Evolutionary conservation across 2,113 vertebrate species (phyloP).

Genomic region (Spea multiplicata): DNA sequence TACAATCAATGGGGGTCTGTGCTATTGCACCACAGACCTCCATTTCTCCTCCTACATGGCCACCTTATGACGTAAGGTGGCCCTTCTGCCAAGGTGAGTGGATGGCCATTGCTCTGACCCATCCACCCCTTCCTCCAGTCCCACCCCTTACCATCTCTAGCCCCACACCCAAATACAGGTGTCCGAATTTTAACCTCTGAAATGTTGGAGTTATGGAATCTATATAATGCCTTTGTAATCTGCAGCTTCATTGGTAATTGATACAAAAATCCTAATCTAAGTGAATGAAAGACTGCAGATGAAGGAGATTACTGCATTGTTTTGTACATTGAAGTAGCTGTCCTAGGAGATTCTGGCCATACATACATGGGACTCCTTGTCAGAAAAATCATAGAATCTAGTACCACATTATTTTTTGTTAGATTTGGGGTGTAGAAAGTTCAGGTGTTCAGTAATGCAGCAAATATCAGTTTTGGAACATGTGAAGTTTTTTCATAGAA

Average conservation of each 20-base stretch:
- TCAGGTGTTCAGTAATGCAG: not conserved
- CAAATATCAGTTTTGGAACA: not conserved
- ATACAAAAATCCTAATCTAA: not conserved
- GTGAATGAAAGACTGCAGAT: not conserved
- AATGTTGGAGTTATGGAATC: too few relatives aligned
- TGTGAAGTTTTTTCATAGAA: not conserved
- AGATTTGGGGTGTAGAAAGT: conserved; percentile 9
- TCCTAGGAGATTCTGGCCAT: not conserved
- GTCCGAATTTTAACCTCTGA: too few relatives aligned
- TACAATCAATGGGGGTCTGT: too few relatives aligned
- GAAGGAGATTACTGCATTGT: not conserved
- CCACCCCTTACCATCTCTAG: not conserved
- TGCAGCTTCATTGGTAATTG: not conserved
- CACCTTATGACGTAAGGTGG: too few relatives aligned
- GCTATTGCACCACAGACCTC: too few relatives aligned
- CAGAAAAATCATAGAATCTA: conserved; percentile 7
- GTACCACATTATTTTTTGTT: not conserved
- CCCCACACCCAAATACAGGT: not conserved
- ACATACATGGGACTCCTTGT: not conserved
- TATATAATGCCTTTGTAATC: too few relatives aligned
- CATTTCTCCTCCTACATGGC: too few relatives aligned
- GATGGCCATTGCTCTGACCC: too few relatives aligned
- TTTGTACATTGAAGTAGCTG: not conserved
- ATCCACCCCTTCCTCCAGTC: too few relatives aligned
- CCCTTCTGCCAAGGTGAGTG: too few relatives aligned